Evolutionary conservation across 2,113 vertebrate species (phyloP), one percentile per base, ranked within the genome.

Genomic region (Sapayoa aenigma): DNA sequence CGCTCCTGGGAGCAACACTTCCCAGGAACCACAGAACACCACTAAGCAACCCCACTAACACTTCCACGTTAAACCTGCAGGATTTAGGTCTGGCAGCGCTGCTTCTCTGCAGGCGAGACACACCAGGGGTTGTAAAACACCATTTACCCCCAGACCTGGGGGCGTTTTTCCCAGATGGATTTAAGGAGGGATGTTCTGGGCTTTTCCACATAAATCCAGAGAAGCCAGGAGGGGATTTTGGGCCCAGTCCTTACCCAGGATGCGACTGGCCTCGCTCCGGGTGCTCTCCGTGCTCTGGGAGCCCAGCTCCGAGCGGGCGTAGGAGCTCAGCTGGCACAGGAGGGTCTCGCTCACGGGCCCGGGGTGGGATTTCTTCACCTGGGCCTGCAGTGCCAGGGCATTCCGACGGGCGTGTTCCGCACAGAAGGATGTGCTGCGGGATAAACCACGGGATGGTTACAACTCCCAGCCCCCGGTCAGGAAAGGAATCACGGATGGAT

Each of bases 321-420:
- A 99, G 11, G 99, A 98, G 37, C 99, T 99, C 20, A 99, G 98
- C 96, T 99, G 99, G 92, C 99, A 99, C 25, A 99, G 96, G 6
- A 99, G 98, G 14, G 97, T 83, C 92, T 99, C 99, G 0, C 99
- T 98, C 11, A 98, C 91, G 0, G 99, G 98, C 11, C 98, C 98
- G 0, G 98, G 96, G 21, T 94, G 98, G 7, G 97, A 96, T 93
- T 99, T 99, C 83, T 98, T 99, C 97, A 98, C 97, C 96, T 99
- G 99, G 23, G 99, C 98, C 50, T 99, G 98, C 7, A 99, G 97
- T 1, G 99, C 99, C 97, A 99, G 94, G 10, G 98, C 96, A 47
- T 99, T 99, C 94, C 99, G 98, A 4, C 98, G 98, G 74, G 99
- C 98, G 12, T 99, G 99, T 33, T 99, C 99, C 1, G 98, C 98